Conservation (phyloP, 1,140 invertebrate species). For the Drosophila nikananu region DNA sequence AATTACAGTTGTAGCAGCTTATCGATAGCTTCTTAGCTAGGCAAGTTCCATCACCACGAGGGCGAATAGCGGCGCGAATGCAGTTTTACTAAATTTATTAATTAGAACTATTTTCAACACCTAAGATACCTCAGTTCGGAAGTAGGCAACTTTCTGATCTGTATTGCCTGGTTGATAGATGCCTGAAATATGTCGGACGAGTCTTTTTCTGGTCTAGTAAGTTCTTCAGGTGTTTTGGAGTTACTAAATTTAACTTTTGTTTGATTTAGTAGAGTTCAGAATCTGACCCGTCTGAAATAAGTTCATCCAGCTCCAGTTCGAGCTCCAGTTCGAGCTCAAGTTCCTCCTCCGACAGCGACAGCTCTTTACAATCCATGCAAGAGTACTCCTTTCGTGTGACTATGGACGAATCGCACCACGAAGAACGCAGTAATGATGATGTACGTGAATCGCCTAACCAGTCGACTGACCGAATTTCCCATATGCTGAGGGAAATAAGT, state of each 20-base stretch:
- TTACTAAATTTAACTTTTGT: not conserved
- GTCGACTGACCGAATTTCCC: not conserved
- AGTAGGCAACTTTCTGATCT: not conserved
- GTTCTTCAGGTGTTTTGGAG: not conserved
- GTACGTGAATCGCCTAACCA: not conserved
- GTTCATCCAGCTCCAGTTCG: not conserved
- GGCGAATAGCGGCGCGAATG: conserved; percentile 4
- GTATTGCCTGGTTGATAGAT: not conserved
- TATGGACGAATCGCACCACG: not conserved
- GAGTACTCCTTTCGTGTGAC: too few species aligned
- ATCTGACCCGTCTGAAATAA: not conserved
- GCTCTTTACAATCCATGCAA: too few species aligned
- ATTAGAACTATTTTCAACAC: not conserved
- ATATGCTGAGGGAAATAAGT: conserved; percentile 31
- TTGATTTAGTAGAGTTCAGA: not conserved
- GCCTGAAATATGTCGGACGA: not conserved
- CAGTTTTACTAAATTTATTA: not conserved
- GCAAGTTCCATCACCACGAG: not conserved
- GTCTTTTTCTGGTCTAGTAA: not conserved
- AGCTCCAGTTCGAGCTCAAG: not conserved
- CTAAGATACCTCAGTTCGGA: too few species aligned
- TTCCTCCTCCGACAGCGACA: not conserved
- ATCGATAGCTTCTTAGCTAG: not conserved
- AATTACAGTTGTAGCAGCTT: not conserved
- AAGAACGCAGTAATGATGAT: too few species aligned